Base-by-base conservation (phyloP, 2,888 invertebrate genomes). In the Caenorhabditis macrosperma region DNA sequence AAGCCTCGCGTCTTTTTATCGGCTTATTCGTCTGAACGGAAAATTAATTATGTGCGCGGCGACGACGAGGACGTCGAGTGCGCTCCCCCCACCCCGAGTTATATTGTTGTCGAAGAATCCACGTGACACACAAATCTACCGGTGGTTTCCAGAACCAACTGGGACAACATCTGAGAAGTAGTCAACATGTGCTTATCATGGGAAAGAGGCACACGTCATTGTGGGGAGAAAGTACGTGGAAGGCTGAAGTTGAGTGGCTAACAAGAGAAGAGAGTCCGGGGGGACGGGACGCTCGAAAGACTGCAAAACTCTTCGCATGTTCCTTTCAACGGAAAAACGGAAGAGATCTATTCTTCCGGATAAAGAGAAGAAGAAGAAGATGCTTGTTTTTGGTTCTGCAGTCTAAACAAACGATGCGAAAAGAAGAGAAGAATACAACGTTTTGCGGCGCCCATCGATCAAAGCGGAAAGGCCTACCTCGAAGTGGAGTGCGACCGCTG, bases 401-500 rank as follows among this genome's bases (percentile, higher is more conserved):
- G 38, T 5, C 38, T 38, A 9, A 10, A 46, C 46, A 46, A 46
- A 10, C 46, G 20, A 38, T 46, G 20, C 20, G 46, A 17, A 46
- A 33, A 48, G n/a, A n/a, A n/a, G n/a, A n/a, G n/a, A n/a, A n/a
- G n/a, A n/a, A n/a, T n/a, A n/a, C n/a, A n/a, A n/a, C n/a, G n/a
- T n/a, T n/a, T n/a, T n/a, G n/a, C n/a, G n/a, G 12, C 7, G 3
- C 17, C 1, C 46, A 17, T 22, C 52, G 54, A 66, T 64, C 54
- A 60, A 22, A 12, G 46, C 15, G 9, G n/a, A n/a, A n/a, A n/a
- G 17, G 52, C 63, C 22, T 64, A 72, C 72, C 72, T 72, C 41
- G 72, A 72, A 7, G 72, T 64, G n/a, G 72, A 72, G 26, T 72
- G 72, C 1, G 72, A 72, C 30, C 72, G 41, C 17, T 64, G 72